Base-by-base conservation (phyloP, 2,888 invertebrate species). In the Gryllus longicercus region DNA sequence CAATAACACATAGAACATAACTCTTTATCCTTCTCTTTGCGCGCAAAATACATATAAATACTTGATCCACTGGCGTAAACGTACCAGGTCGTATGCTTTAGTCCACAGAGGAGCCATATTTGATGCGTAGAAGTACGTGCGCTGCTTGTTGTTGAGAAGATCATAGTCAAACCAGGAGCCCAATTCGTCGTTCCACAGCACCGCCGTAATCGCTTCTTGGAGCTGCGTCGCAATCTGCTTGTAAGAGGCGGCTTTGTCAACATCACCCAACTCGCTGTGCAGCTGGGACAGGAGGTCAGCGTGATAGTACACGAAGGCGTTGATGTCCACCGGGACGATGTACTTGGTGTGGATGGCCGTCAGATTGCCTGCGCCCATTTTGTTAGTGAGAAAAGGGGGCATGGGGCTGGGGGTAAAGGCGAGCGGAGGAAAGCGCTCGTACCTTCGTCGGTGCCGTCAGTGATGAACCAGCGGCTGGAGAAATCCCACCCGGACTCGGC, bases 401-500 rank as follows among this genome's bases (percentile, higher is more conserved):
- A 38, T 38, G 38, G 38, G 8, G 5, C 38, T 38, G 38, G 8
- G 38, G 5, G 38, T 8, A 38, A 8, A 38, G 5, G 8, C 5
- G 38, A 38, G 38, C 38, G 1, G 38, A 38, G 38, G 8, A 38
- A 10, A 38, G 8, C 38, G 25, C 38, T 8, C 8, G 85, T 87
- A 89, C 94, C 94, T 88, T 91, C 90, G 83, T 93, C 92, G 0
- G 92, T 91, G 21, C 91, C 92, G 2, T 91, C 88, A 76, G 86
- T 86, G 81, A 94, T 91, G 86, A 95, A 95, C 97, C 97, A 98
- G 78, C 98, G 90, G 1, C 94, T 93, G 0, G 96, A 96, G 87
- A 97, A 98, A 86, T 98, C 98, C 97, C 97, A 97, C 2, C 98
- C 98, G 0, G 96, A 96, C 86, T 98, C 98, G 0, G 97, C 97